A percentile compares a stretch with the other conserved stretches of the same genome.
phyloP scores from a whole-genome alignment of 2,113 vertebrate species.

The Dolichotis patagonum region DNA sequence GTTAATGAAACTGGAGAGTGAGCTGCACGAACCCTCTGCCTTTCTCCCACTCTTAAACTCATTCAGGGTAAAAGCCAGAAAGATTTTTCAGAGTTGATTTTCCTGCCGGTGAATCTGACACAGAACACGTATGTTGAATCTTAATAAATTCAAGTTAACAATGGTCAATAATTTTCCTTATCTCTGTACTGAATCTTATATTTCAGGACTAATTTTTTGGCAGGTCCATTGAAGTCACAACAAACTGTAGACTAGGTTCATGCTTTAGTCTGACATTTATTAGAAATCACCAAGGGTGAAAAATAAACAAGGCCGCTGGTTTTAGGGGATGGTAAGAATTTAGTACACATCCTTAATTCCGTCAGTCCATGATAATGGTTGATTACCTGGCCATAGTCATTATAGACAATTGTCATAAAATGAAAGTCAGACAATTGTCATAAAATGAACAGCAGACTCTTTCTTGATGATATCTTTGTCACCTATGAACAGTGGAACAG shows the following conservation, averaged over 20 bases:
- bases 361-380: background rate
- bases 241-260: background rate
- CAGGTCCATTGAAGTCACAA: background rate
- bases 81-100: background rate
- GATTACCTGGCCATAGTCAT: background rate
- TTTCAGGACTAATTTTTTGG: background rate
- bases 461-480: background rate
- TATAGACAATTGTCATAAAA: background rate
- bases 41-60: background rate
- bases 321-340: background rate
- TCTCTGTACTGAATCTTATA: background rate
- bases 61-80: background rate
- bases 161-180: background rate
- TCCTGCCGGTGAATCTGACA: background rate
- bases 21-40: background rate
- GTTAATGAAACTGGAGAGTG: background rate
- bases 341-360: background rate
- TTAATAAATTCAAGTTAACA: background rate
- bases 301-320: background rate
- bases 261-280: background rate
- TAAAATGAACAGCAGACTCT: background rate
- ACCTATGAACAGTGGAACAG: background rate
- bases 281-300: background rate
- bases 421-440: background rate
- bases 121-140: accelerated